Conservation (phyloP, 2,113 vertebrate species). For the Strix aluco region DNA sequence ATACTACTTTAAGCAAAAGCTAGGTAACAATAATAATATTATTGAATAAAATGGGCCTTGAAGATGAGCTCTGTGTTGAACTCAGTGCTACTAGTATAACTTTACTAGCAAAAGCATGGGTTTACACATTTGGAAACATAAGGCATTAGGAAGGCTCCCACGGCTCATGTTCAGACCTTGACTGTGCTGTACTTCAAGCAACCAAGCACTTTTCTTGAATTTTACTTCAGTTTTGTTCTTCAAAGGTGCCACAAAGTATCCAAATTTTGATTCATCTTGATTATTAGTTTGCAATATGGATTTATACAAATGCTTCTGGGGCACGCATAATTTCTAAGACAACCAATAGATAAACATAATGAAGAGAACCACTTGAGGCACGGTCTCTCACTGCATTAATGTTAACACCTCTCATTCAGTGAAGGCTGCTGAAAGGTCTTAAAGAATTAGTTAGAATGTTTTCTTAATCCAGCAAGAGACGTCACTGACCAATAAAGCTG, state of each 20-base stretch:
- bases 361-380: background rate
- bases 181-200: background rate
- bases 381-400: rapidly evolving
- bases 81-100: background rate
- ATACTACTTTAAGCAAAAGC: background rate
- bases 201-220: background rate
- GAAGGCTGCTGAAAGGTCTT: background rate
- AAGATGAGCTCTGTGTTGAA: background rate
- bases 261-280: background rate
- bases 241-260: background rate
- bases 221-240: background rate
- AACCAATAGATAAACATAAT: background rate
- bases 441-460: background rate
- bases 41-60: background rate
- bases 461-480: background rate
- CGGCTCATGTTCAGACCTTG: background rate
- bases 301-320: background rate
- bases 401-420: background rate
- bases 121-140: background rate
- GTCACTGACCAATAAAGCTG: background rate
- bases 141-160: background rate
- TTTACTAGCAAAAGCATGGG: background rate
- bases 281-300: background rate
- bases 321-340: background rate
- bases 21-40: background rate